These are phyloP conservation scores for Melanostoma scalare DNA, from an alignment of 2,888 invertebrate genomes.

Conservation along the genomic window DNA sequence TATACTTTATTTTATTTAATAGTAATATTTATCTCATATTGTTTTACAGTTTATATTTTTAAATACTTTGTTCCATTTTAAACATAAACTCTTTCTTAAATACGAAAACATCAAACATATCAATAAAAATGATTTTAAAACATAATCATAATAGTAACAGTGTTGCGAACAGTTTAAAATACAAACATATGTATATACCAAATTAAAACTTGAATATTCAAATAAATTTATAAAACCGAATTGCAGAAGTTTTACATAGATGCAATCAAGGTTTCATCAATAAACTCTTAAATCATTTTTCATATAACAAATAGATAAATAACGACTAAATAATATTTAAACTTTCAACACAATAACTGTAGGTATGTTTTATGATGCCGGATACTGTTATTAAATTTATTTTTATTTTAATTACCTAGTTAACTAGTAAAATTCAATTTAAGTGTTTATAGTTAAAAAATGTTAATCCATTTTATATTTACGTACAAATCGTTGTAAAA, in stretches of 20 bases:
- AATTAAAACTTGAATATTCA: conserved; percentile 3
- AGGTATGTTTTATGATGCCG: no score
- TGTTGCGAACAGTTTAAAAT: conserved; percentile 22
- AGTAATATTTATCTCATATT: conserved; percentile 51
- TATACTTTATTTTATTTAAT: conserved; percentile 20
- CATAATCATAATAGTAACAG: conserved; percentile 53
- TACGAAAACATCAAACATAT: conserved; percentile 37
- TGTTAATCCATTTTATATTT: conserved; percentile 33
- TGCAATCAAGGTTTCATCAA: neutral
- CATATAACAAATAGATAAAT: conserved; percentile 34
- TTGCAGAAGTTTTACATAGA: neutral
- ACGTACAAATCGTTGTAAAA: conserved; percentile 72
- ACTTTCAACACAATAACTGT: no score
- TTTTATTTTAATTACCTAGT: conserved; percentile 13
- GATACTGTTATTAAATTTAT: neutral
- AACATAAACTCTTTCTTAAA: conserved; percentile 28
- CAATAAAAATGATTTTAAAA: conserved; percentile 39
- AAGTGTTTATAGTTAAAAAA: conserved; percentile 39
- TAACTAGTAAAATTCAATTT: conserved; percentile 44
- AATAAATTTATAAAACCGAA: conserved; percentile 10
- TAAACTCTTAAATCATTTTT: conserved; percentile 7
- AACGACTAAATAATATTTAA: conserved; percentile 28
- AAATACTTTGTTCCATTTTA: conserved; percentile 26
- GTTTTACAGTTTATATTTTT: conserved; percentile 57
- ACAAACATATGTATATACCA: neutral